A percentile compares a stretch with the other conserved stretches of the same genome.
Conservation (phyloP, 2,797 vertebrate genomes). For the Pseudochromis fuscus region DNA sequence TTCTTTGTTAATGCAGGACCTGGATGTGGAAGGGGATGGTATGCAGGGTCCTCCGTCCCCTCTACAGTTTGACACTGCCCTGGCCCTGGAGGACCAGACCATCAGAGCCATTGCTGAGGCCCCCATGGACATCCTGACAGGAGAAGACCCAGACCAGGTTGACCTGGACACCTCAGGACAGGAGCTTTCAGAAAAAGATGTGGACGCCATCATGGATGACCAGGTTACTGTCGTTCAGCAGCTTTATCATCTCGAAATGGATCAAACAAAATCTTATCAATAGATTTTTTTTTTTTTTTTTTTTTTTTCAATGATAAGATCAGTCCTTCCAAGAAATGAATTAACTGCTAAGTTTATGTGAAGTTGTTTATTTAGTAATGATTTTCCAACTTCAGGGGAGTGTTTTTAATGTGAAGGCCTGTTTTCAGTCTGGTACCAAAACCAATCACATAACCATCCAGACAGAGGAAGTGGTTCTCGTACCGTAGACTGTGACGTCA, state of each 20-base stretch:
- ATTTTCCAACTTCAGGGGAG: too few species aligned
- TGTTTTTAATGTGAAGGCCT: too few species aligned
- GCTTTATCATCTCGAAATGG: neutral
- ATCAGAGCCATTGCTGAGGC: conserved; percentile 89
- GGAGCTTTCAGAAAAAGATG: conserved; percentile 81
- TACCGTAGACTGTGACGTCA: too few species aligned
- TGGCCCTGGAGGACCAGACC: conserved; percentile 89
- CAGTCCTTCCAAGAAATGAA: too few species aligned
- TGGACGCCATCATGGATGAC: conserved; percentile 77
- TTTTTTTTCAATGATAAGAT: too few species aligned
- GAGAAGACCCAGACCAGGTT: conserved; percentile 80
- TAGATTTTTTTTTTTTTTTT: too few species aligned
- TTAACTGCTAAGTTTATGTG: too few species aligned
- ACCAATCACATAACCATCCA: too few species aligned
- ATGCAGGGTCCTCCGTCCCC: conserved; percentile 96
- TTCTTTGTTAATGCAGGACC: conserved; percentile 85
- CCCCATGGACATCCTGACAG: conserved; percentile 89
- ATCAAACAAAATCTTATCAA: too few species aligned
- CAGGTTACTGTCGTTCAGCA: conserved; percentile 72
- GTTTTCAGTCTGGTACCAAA: too few species aligned
- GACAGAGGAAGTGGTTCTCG: too few species aligned
- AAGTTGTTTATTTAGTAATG: too few species aligned
- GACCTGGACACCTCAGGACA: conserved; percentile 79
- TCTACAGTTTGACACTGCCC: conserved; percentile 92
- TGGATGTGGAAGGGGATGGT: conserved; percentile 96